phyloP scores from a whole-genome alignment of 2,888 invertebrate genomes.

The Trichogramma dendrolimi region DNA sequence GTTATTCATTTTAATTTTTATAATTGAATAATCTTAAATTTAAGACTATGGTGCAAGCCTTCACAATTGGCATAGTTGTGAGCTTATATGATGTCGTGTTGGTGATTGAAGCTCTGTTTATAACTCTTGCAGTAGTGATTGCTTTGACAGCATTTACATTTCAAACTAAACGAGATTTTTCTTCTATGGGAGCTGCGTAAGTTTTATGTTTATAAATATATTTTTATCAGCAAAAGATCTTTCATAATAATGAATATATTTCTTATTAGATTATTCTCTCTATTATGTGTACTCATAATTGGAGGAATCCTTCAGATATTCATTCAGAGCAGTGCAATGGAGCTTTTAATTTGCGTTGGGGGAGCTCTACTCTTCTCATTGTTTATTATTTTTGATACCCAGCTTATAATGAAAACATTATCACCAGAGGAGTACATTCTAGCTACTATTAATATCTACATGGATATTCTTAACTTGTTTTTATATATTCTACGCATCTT shows the following conservation, averaged over 20 bases:
- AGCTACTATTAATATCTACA: constrained; percentile 79
- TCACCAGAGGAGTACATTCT: constrained; percentile 86
- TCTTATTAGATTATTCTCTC: constrained; percentile 62
- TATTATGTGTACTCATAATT: constrained; percentile 64
- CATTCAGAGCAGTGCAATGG: constrained; percentile 67
- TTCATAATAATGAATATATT: constrained; percentile 1
- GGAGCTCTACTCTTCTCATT: constrained; percentile 75
- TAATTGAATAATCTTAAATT: constrained; percentile 39
- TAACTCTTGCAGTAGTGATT: constrained; percentile 71
- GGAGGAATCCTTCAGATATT: constrained; percentile 73
- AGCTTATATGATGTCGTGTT: constrained; percentile 72
- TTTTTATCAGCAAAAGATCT: neutral
- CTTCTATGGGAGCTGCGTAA: constrained; percentile 72
- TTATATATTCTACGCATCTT: constrained; percentile 73
- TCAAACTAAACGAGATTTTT: constrained; percentile 81
- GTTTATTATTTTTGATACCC: constrained; percentile 79
- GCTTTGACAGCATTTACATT: constrained; percentile 78
- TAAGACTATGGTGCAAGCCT: constrained; percentile 76
- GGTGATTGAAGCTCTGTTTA: constrained; percentile 72
- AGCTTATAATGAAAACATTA: constrained; percentile 74
- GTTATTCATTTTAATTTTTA: constrained; percentile 1
- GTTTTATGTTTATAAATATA: constrained; percentile 36
- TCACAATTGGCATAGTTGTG: constrained; percentile 73
- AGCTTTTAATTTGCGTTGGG: constrained; percentile 66
- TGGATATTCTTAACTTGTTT: constrained; percentile 85